Evolutionary conservation across 2,888 invertebrate genomes (phyloP).

Genomic region (Allacma fusca): DNA sequence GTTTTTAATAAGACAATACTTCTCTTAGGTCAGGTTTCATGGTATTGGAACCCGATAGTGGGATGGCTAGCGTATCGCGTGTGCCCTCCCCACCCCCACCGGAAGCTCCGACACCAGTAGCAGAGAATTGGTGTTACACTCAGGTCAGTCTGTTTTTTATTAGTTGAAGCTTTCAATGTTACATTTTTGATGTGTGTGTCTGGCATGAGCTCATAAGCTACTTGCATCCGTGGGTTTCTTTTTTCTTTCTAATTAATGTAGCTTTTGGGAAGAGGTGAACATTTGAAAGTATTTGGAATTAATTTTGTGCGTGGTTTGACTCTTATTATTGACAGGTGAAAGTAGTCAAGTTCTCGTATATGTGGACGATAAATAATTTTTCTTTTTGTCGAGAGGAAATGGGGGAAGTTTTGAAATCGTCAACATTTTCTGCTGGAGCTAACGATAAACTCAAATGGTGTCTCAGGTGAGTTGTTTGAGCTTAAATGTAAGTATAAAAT

Average conservation of each 20-base stretch:
- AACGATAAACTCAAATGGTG: constrained; percentile 99
- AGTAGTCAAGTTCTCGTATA: constrained; percentile 99
- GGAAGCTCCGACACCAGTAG: constrained; percentile 96
- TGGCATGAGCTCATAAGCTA: neutral
- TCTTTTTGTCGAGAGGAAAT: constrained; percentile 99
- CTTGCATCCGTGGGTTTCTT: neutral
- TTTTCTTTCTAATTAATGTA: neutral
- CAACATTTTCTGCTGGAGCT: constrained; percentile 98
- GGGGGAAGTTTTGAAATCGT: constrained; percentile 99
- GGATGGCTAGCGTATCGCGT: constrained; percentile 48
- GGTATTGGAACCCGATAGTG: constrained; percentile 47
- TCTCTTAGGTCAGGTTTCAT: constrained; percentile 39
- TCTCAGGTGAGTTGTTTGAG: constrained; percentile 50
- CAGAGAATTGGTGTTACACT: constrained; percentile 99
- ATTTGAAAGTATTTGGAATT: constrained; percentile 15
- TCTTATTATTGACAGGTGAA: constrained; percentile 78
- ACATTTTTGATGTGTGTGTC: neutral
- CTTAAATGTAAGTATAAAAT: too few relatives aligned
- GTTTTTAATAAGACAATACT: too few relatives aligned
- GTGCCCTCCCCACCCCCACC: constrained; percentile 83
- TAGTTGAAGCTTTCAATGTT: neutral
- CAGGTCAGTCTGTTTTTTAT: constrained; percentile 73
- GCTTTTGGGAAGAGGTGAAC: neutral
- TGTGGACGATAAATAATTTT: constrained; percentile 99
- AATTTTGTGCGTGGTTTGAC: constrained; percentile 4